Evolutionary conservation across 2,113 vertebrate genomes (phyloP).

Genomic region (Microcebus jonahi): DNA sequence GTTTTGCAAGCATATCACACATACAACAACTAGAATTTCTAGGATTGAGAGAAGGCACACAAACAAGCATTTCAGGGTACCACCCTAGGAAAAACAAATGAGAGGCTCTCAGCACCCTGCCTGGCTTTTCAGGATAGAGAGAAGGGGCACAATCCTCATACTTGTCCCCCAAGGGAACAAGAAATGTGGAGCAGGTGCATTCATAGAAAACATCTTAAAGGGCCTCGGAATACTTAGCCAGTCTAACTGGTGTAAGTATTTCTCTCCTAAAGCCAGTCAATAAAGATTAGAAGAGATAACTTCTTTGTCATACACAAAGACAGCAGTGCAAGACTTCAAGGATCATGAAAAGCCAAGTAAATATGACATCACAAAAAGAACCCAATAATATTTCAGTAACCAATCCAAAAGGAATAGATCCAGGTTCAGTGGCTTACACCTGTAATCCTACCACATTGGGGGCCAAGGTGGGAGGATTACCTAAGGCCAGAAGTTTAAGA

Average conservation of each 20-base stretch:
- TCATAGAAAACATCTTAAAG: neutral
- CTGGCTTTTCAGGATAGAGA: neutral
- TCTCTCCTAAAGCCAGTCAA: neutral
- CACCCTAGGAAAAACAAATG: neutral
- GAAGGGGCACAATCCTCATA: neutral
- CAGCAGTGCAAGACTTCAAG: neutral
- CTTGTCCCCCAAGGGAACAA: too few relatives aligned
- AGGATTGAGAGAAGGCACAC: too few relatives aligned
- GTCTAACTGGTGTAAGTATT: neutral
- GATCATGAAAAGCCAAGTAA: neutral
- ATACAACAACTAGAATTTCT: neutral
- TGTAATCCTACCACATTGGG: too few relatives aligned
- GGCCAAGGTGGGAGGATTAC: too few relatives aligned
- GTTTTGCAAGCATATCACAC: neutral
- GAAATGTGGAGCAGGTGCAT: neutral
- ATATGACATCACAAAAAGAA: neutral
- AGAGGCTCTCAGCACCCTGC: neutral
- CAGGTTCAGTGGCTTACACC: too few relatives aligned
- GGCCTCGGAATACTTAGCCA: neutral
- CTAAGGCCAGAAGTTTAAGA: too few relatives aligned
- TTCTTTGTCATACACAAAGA: neutral
- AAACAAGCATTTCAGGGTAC: neutral
- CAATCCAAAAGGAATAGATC: neutral
- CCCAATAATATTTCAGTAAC: neutral
- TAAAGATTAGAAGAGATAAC: neutral